Percentiles rank a stretch among this genome's conserved stretches.
Conservation (phyloP, 2,113 vertebrate genomes). For the Scolopax mira region DNA sequence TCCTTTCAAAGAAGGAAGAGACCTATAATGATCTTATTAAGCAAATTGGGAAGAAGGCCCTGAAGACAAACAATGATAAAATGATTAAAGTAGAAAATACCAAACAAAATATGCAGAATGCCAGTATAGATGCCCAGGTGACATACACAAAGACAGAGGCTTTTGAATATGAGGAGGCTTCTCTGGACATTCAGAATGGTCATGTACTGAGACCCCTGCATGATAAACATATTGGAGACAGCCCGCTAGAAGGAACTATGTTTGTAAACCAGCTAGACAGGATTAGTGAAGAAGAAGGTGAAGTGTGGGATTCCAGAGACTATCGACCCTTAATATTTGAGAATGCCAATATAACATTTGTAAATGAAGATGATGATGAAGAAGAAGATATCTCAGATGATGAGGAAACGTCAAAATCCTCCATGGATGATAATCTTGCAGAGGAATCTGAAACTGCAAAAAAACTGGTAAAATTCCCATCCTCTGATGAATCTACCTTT, state of each 20-base stretch:
- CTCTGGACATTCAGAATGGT: constrained; percentile 73
- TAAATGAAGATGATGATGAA: constrained; percentile 75
- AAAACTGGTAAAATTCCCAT: constrained; percentile 77
- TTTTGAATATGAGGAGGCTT: constrained; percentile 82
- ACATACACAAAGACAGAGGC: constrained; percentile 87
- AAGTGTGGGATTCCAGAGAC: constrained; percentile 86
- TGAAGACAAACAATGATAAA: constrained; percentile 43
- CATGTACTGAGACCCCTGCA: constrained; percentile 74
- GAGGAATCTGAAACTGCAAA: constrained; percentile 74
- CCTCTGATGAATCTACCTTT: constrained; percentile 86
- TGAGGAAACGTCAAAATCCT: constrained; percentile 86
- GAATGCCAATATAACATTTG: constrained; percentile 87
- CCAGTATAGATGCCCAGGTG: constrained; percentile 81
- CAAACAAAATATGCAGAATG: constrained; percentile 74
- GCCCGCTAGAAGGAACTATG: constrained; percentile 62
- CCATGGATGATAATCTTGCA: constrained; percentile 85
- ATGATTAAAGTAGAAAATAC: constrained; percentile 68
- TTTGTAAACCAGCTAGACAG: constrained; percentile 92
- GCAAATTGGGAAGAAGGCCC: constrained; percentile 86
- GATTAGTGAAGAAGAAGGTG: constrained; percentile 80
- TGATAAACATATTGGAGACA: constrained; percentile 62
- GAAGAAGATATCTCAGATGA: constrained; percentile 73
- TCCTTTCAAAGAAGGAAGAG: constrained; percentile 93
- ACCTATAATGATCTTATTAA: constrained; percentile 96
- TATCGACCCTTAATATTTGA: constrained; percentile 85